Percentiles rank a stretch among this genome's conserved stretches.
These are phyloP conservation scores for Eptatretus atami DNA, from an alignment of 2,797 vertebrate genomes.

Conservation along the genomic window DNA sequence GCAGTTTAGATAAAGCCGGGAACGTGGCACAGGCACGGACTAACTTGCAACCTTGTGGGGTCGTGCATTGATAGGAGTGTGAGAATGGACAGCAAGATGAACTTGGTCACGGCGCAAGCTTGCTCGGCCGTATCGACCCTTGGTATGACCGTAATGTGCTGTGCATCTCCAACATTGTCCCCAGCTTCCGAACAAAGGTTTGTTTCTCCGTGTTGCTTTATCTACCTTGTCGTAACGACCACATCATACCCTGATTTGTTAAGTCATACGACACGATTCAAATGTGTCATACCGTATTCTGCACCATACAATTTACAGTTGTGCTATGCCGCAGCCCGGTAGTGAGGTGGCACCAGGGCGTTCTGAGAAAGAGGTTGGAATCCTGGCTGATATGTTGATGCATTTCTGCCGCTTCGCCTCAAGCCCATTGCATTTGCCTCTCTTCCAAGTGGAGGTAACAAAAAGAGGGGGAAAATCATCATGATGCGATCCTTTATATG, in stretches of 20 bases:
- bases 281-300: no score
- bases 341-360: neutral
- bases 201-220: neutral
- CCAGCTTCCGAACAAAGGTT: constrained; percentile 55
- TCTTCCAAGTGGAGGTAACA: neutral
- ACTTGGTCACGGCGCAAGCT: constrained; percentile 30
- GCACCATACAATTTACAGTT: no score
- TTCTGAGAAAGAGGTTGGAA: neutral
- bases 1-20: no score
- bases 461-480: neutral
- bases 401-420: neutral
- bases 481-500: neutral
- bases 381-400: neutral
- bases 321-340: no score
- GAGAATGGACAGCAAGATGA: no score
- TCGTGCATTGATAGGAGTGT: no score
- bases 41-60: no score
- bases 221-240: neutral
- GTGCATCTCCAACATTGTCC: constrained; percentile 43
- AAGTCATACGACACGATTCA: no score
- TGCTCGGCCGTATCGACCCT: constrained; percentile 71
- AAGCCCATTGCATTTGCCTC: neutral
- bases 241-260: neutral
- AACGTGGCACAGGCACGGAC: no score
- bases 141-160: constrained; percentile 83